Evolutionary conservation across 2,888 invertebrate species (phyloP), one percentile per base, ranked within the genome.

Genomic region (Drosophila barbarae): DNA sequence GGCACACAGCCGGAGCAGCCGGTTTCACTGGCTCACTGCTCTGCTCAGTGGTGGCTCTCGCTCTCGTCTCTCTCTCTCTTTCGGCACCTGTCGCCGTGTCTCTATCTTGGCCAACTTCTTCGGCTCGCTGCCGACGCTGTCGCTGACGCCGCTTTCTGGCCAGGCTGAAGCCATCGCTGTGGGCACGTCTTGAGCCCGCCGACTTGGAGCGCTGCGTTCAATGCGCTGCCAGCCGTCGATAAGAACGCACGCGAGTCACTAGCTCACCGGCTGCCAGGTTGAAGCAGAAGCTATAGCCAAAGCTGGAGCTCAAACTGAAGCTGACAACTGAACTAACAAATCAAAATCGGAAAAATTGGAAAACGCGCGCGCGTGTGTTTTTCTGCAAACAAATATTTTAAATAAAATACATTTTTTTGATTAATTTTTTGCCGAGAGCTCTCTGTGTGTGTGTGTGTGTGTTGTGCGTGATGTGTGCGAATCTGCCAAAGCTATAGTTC

Each of bases 151-250:
- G 60, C 59, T 49, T 56, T 66, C 46, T 50, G 35, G 51, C 34
- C 63, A 64, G 58, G 56, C 72, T 73, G 18, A 46, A 18, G 63
- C 46, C 54, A 68, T 38, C 44, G 66, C 60, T 50, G 61, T 66
- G 54, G 68, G 72, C 79, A 80, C 80, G 84, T 85, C 81, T 73
- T 68, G 63, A 67, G 73, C 39, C 44, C 46, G 41, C 58, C 42
- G 58, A 30, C 23, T 53, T 44, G 21, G n/a, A 47, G 32, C 32
- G 32, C 23, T 54, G 61, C 67, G 64, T 85, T 81, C 85, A 87
- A 84, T 85, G 79, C 84, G 85, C 85, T 87, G 81, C 80, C 68
- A 85, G 74, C 84, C 83, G 86, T 87, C 80, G 85, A 87, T 77
- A 80, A 85, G 75, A 84, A 75, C 80, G 80, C 85, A 87, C 85